phyloP scores from a whole-genome alignment of 2,888 invertebrate genomes.

The Habrosyne pyritoides region DNA sequence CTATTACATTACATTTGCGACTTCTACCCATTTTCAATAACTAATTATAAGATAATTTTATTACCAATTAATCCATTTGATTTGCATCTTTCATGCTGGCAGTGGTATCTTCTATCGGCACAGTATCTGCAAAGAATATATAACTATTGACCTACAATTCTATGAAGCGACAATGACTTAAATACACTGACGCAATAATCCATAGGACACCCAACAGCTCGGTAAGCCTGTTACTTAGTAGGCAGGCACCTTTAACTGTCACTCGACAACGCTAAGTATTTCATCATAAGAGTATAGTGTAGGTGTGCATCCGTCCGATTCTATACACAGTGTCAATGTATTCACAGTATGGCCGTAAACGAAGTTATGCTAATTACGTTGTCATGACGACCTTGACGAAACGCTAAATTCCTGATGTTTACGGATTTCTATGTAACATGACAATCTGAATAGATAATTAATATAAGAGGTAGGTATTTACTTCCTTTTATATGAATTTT shows the following conservation, averaged over 20 bases:
- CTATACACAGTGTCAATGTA: constrained; percentile 36
- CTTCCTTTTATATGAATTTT: no score
- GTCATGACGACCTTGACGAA: constrained; percentile 52
- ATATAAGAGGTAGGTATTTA: no score
- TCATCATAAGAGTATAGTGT: constrained; percentile 43
- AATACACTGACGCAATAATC: constrained; percentile 23
- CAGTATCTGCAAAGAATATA: background rate
- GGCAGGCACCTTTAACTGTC: constrained; percentile 22
- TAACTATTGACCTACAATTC: constrained; percentile 13
- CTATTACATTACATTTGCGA: no score
- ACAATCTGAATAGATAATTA: no score
- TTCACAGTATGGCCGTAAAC: constrained; percentile 50
- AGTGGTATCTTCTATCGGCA: background rate
- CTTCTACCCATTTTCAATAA: no score
- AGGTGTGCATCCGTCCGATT: constrained; percentile 44
- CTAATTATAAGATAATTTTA: no score
- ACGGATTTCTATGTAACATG: constrained; percentile 13
- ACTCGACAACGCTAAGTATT: constrained; percentile 43
- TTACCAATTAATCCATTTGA: no score
- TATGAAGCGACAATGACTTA: constrained; percentile 22
- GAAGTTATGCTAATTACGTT: constrained; percentile 59
- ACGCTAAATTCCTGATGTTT: constrained; percentile 35
- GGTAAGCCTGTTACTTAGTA: constrained; percentile 4
- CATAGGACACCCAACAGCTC: constrained; percentile 7
- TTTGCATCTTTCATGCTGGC: no score